Evolutionary conservation across 1,140 invertebrate genomes (phyloP), one percentile per base, ranked within the genome.

Genomic region (Octopus sinensis): DNA sequence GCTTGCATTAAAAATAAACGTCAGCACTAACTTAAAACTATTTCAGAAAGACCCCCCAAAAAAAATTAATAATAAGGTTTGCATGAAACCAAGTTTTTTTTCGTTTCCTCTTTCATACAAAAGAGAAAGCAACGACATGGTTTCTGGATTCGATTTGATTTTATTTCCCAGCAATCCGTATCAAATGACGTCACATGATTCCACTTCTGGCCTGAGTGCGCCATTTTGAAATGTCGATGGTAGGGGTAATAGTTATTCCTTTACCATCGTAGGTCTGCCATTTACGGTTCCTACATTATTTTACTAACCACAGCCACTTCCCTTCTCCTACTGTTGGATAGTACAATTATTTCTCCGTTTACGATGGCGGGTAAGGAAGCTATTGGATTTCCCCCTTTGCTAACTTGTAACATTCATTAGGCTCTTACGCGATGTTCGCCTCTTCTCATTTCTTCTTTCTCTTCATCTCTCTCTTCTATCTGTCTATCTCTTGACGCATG

Each of bases 291-390:
- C 12, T 54, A 54, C 53, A 79, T 43, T 51, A 53, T 13, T 23
- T 13, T 53, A 23, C 56, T 53, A 77, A 10, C 30, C 23, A 68
- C 17, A 76, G n/a, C n/a, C 6, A 54, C 73, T 52, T 53, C 54
- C 43, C 13, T 81, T 51, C 53, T 76, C 54, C 43, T 77, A 54
- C 82, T 54, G 10, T 13, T 30, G 30, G n/a, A 68, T 51, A 75
- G 80, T 73, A 17, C 79, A 68, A 43, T 81, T 81, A 84, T 79
- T 83, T 84, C 30, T 82, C 82, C 81, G 71, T 73, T 78, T 71
- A 86, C 71, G 52, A 88, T 87, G 88, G 86, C 86, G 77, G 88
- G 86, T 87, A 86, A 88, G 84, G 73, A 71, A 78, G 51, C n/a
- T 73, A 73, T 56, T 23, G 23, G 23, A 23, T 23, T 23, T 23